These are phyloP conservation scores for Myioborus miniatus DNA, from an alignment of 2,797 vertebrate species.

Conservation along the genomic window DNA sequence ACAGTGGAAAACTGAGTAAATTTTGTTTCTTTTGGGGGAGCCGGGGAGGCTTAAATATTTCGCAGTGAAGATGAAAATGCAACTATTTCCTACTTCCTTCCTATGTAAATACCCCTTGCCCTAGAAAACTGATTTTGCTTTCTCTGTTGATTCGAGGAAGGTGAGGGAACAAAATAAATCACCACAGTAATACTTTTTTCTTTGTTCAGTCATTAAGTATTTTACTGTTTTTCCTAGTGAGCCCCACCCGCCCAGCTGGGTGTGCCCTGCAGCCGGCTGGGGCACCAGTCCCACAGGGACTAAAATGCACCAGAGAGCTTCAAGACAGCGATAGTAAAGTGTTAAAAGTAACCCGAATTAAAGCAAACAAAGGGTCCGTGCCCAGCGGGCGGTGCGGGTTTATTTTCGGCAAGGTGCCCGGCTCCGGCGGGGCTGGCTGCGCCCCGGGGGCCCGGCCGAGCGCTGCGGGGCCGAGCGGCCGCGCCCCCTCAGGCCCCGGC, in stretches of 20 bases:
- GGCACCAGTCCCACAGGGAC: too few species aligned
- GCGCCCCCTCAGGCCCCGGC: background rate
- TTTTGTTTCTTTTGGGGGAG: background rate
- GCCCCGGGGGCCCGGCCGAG: too few species aligned
- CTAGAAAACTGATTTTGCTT: background rate
- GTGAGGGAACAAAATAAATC: background rate
- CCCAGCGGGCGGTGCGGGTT: rapidly evolving
- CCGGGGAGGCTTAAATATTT: background rate
- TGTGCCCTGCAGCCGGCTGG: background rate
- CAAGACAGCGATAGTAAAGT: rapidly evolving
- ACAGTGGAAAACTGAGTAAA: slow-evolving; percentile 42
- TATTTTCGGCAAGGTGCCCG: background rate
- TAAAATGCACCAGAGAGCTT: background rate
- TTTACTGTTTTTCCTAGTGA: background rate
- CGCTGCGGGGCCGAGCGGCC: background rate
- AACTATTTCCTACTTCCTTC: background rate
- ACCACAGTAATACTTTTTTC: background rate
- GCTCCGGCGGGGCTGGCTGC: rapidly evolving
- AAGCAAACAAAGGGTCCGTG: background rate
- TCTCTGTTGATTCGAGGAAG: background rate
- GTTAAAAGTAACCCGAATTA: background rate
- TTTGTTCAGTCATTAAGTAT: background rate
- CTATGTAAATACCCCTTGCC: background rate
- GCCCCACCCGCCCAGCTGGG: rapidly evolving
- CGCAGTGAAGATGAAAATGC: background rate